Percentiles rank a stretch among this genome's conserved stretches.
Conservation (phyloP, 2,113 vertebrate species). For the Lycocorax pyrrhopterus region DNA sequence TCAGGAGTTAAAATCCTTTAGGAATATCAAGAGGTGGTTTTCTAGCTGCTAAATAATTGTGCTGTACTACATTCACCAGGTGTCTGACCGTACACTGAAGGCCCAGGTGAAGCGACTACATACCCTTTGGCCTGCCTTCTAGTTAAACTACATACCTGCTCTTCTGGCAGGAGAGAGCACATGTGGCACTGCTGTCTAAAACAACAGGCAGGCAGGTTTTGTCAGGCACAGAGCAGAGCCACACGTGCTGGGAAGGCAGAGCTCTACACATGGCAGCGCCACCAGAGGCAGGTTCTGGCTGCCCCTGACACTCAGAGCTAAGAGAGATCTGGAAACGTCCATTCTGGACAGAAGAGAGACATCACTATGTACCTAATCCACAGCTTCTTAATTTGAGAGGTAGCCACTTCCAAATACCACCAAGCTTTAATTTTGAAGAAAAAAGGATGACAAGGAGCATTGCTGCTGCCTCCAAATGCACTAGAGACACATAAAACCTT, state of each 20-base stretch:
- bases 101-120: not conserved
- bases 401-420: not conserved
- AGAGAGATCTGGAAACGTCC: rapidly evolving
- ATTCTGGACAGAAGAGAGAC: not conserved
- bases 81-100: not conserved
- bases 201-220: not conserved
- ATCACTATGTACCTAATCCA: not conserved
- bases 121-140: not conserved
- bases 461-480: not conserved
- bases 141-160: not conserved
- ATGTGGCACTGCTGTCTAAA: not conserved
- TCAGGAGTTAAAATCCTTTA: not conserved
- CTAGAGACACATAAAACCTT: not conserved
- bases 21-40: not conserved
- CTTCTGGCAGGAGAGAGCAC: not conserved
- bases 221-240: not conserved
- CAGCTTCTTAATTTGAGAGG: not conserved
- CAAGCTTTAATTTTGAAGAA: not conserved
- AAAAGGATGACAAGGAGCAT: not conserved
- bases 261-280: rapidly evolving
- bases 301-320: not conserved
- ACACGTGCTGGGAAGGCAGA: rapidly evolving
- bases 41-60: not conserved
- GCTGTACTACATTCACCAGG: not conserved
- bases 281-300: not conserved